Conservation (phyloP, 2,888 invertebrate species). For the Drosophila imparisetae region DNA sequence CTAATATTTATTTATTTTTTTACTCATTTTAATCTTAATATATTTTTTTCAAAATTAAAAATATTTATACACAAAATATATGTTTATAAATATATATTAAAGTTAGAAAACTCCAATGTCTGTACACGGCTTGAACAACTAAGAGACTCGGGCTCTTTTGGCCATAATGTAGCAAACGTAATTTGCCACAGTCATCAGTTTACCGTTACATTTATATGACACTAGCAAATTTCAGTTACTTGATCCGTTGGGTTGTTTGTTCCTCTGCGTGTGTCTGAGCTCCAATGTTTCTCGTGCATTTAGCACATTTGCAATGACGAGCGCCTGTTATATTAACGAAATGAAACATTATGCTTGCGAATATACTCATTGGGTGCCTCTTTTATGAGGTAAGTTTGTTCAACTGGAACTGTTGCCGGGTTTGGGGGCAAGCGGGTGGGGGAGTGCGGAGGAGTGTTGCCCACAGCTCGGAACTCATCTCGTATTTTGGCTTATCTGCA, state of each 20-base stretch:
- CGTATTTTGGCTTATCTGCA: constrained; percentile 74
- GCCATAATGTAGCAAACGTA: background rate
- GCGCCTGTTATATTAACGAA: constrained; percentile 72
- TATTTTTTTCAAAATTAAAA: too few relatives aligned
- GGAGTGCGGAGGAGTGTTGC: constrained; percentile 3
- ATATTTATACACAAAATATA: too few relatives aligned
- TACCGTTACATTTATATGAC: constrained; percentile 18
- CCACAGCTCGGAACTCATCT: constrained; percentile 51
- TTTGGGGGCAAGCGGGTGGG: background rate
- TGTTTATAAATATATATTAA: background rate
- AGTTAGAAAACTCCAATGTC: background rate
- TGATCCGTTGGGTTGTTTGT: constrained; percentile 9
- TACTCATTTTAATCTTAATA: too few relatives aligned
- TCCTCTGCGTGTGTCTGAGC: background rate
- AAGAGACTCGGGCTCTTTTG: background rate
- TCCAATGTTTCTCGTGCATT: constrained; percentile 38
- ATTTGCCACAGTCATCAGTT: constrained; percentile 24
- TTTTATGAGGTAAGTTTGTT: constrained; percentile 68
- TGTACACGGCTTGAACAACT: background rate
- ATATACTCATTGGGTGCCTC: constrained; percentile 47
- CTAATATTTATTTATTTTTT: too few relatives aligned
- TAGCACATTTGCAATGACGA: constrained; percentile 68
- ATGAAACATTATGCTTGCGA: constrained; percentile 65
- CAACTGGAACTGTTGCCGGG: constrained; percentile 19
- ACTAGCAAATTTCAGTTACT: constrained; percentile 1